Conservation (phyloP, 1,140 invertebrate genomes). For the Bombus cullumanus region DNA sequence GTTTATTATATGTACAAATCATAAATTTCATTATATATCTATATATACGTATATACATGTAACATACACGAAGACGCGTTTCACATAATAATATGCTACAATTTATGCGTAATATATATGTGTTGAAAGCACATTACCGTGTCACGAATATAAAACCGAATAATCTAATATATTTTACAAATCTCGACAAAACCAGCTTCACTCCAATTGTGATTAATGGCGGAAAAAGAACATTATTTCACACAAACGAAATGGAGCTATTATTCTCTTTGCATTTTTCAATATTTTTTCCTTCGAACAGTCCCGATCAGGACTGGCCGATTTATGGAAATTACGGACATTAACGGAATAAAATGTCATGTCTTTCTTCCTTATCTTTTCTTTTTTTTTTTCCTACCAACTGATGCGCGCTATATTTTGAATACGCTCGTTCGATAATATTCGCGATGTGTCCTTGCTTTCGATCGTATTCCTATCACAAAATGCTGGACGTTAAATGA, state of each 20-base stretch:
- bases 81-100: slow-evolving; percentile 45
- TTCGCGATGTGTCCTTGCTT: neutral
- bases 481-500: slow-evolving; percentile 25
- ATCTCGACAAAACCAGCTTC: slow-evolving; percentile 50
- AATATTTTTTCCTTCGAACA: neutral
- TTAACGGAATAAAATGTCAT: slow-evolving; percentile 14
- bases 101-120: slow-evolving; percentile 39
- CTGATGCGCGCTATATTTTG: neutral
- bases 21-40: slow-evolving; percentile 52
- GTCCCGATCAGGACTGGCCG: neutral
- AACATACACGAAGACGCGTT: slow-evolving; percentile 42
- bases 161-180: slow-evolving; percentile 56
- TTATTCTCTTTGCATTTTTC: neutral
- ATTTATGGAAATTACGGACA: neutral
- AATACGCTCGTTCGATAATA: neutral
- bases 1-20: slow-evolving; percentile 65
- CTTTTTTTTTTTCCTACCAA: neutral
- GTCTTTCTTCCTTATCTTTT: neutral
- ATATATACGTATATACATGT: slow-evolving; percentile 48
- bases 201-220: slow-evolving; percentile 59
- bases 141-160: slow-evolving; percentile 61
- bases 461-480: slow-evolving; percentile 29
- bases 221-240: slow-evolving; percentile 8
- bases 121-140: slow-evolving; percentile 45
- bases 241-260: neutral